A percentile compares a stretch with the other conserved stretches of the same genome.
These are phyloP conservation scores for Leptocoma aspasia DNA, from an alignment of 2,113 vertebrate species.

Conservation along the genomic window DNA sequence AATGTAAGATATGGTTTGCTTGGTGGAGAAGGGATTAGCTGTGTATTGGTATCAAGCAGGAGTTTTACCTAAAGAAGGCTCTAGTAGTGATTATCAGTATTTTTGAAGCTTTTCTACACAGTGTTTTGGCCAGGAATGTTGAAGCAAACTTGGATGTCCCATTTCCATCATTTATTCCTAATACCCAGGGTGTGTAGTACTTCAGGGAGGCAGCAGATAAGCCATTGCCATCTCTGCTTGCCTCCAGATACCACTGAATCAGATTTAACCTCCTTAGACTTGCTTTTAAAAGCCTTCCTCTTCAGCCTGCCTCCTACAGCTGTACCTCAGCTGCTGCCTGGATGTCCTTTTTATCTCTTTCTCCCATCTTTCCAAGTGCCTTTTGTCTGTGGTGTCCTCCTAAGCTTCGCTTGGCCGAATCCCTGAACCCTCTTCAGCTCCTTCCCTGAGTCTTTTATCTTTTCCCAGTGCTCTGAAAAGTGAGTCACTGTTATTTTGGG, in stretches of 20 bases:
- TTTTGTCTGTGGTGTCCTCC: not conserved
- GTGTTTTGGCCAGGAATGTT: not conserved
- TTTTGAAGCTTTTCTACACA: not conserved
- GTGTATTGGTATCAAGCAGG: not conserved
- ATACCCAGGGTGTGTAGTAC: no score
- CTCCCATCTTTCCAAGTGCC: not conserved
- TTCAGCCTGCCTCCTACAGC: not conserved
- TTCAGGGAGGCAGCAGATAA: not conserved
- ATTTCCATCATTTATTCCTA: not conserved
- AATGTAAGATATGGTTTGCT: not conserved
- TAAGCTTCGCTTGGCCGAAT: not conserved
- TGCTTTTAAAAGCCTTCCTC: not conserved
- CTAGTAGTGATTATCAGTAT: not conserved
- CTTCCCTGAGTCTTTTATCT: not conserved
- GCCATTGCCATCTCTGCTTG: not conserved
- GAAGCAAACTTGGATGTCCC: not conserved
- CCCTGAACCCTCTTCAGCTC: not conserved
- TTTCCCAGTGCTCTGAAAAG: not conserved
- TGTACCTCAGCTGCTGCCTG: not conserved
- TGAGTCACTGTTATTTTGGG: not conserved
- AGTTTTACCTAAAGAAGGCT: not conserved
- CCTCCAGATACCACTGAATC: not conserved
- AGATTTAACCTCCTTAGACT: not conserved
- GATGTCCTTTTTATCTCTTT: not conserved
- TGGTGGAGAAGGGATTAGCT: not conserved